Conservation (phyloP, 2,113 vertebrate species). For the Epinephelus fuscoguttatus region DNA sequence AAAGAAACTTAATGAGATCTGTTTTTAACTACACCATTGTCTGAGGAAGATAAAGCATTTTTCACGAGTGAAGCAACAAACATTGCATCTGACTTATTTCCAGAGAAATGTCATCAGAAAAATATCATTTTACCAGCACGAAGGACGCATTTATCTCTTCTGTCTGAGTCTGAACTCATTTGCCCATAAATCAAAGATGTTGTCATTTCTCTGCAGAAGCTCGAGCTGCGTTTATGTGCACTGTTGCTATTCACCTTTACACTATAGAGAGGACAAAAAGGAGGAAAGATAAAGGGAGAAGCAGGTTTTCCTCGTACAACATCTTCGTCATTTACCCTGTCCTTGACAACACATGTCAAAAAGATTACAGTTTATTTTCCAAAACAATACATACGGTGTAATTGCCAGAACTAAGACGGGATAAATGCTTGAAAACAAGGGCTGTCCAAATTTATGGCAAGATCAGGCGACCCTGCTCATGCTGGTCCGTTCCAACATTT, state of each 20-base stretch:
- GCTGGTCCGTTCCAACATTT: neutral
- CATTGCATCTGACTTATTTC: neutral
- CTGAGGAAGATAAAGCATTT: neutral
- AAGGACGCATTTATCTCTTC: neutral
- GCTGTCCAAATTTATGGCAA: neutral
- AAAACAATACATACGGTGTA: slow-evolving; percentile 15
- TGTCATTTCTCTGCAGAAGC: neutral
- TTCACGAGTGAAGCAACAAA: neutral
- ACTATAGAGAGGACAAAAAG: neutral
- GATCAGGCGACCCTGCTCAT: neutral
- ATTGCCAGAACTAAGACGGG: neutral
- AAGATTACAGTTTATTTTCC: neutral
- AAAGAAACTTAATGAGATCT: neutral
- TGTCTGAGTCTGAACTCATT: slow-evolving; percentile 9
- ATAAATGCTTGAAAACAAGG: neutral
- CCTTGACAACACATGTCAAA: neutral
- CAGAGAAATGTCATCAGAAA: neutral
- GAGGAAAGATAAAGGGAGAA: neutral
- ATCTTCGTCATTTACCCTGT: neutral
- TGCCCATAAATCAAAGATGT: neutral
- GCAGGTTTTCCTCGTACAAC: neutral
- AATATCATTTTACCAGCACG: neutral
- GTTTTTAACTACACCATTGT: neutral
- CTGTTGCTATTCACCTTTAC: neutral
- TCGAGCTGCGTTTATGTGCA: neutral